These are phyloP conservation scores for Drosophila trapezifrons DNA, from an alignment of 1,140 invertebrate genomes.

Conservation along the genomic window DNA sequence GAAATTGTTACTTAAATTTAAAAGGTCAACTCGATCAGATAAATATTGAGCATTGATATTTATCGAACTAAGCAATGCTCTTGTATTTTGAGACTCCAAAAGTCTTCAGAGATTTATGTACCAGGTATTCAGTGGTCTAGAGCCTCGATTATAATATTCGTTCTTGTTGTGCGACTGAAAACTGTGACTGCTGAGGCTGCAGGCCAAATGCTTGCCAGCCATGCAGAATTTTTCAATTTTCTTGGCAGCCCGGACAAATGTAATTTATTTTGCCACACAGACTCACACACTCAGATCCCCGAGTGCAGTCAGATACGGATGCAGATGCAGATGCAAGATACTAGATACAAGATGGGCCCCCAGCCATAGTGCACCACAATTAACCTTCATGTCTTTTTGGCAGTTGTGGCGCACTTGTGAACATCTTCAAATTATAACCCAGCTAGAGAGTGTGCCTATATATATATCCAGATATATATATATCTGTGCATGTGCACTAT, in stretches of 20 bases:
- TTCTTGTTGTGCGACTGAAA: slow-evolving; percentile 31
- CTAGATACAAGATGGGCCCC: slow-evolving; percentile 29
- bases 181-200: slow-evolving; percentile 50
- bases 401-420: slow-evolving; percentile 70
- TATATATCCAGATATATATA: background rate
- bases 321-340: slow-evolving; percentile 38
- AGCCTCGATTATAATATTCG: too few species aligned
- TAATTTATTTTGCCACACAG: slow-evolving; percentile 66
- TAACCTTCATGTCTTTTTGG: slow-evolving; percentile 81
- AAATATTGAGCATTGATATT: too few species aligned
- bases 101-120: too few species aligned
- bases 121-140: background rate
- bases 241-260: slow-evolving; percentile 67
- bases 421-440: slow-evolving; percentile 72
- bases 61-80: too few species aligned
- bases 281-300: slow-evolving; percentile 7
- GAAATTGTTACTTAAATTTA: background rate
- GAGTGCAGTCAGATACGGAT: slow-evolving; percentile 28
- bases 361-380: slow-evolving; percentile 66
- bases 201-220: slow-evolving; percentile 55
- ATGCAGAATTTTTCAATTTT: slow-evolving; percentile 76
- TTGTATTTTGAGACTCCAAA: too few species aligned
- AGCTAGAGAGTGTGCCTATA: slow-evolving; percentile 27
- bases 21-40: too few species aligned
- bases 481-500: slow-evolving; percentile 18